Conservation (phyloP, 2,113 vertebrate genomes). For the Balaeniceps rex region DNA sequence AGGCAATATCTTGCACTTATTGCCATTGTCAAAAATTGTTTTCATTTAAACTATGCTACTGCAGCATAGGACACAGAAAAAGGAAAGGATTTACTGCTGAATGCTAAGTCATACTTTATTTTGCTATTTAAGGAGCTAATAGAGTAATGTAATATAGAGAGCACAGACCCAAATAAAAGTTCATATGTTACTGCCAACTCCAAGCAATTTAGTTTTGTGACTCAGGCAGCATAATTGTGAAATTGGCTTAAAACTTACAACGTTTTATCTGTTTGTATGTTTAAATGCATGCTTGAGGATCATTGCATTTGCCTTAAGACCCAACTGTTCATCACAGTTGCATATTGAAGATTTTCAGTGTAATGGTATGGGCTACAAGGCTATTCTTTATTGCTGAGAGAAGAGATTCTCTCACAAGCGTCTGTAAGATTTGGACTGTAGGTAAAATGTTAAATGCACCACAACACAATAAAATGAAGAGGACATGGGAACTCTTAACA, state of each 20-base stretch:
- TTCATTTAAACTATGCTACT: neutral
- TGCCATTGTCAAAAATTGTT: neutral
- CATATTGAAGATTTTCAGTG: neutral
- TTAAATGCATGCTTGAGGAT: slow-evolving; percentile 14
- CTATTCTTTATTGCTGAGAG: neutral
- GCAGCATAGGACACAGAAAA: neutral
- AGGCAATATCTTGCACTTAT: neutral
- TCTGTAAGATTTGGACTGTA: neutral
- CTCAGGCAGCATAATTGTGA: slow-evolving; percentile 23
- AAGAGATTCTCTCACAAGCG: neutral
- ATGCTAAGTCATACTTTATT: slow-evolving; percentile 33
- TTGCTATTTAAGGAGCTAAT: slow-evolving; percentile 39
- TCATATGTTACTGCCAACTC: slow-evolving; percentile 9
- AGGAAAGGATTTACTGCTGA: slow-evolving; percentile 14
- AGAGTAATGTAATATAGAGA: slow-evolving; percentile 16
- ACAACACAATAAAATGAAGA: neutral
- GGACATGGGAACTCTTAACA: neutral
- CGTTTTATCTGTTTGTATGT: neutral
- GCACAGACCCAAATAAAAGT: slow-evolving; percentile 7
- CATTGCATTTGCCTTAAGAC: neutral
- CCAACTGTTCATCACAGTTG: neutral
- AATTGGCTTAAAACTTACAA: slow-evolving; percentile 16
- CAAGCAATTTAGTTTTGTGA: slow-evolving; percentile 21
- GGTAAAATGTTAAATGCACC: neutral
- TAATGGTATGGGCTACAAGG: neutral